Evolutionary conservation across 2,797 vertebrate genomes (phyloP).

Genomic region (Bradypodion pumilum): DNA sequence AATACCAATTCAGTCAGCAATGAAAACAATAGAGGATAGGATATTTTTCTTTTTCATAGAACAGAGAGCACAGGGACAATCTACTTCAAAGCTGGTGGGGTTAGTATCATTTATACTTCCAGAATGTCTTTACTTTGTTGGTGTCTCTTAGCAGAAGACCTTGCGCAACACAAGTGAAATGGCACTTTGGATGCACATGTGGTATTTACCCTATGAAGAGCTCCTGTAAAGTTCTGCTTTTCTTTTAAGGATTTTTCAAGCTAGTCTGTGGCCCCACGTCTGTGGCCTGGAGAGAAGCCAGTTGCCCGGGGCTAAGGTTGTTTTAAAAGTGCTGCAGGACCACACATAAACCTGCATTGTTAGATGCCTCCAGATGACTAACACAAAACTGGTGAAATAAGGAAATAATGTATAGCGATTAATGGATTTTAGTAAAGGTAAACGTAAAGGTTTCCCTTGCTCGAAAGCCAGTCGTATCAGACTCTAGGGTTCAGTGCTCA

Average conservation of each 20-base stretch:
- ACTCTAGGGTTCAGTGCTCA: too few species aligned
- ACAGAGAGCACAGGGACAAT: neutral
- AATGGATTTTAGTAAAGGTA: too few species aligned
- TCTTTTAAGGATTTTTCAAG: neutral
- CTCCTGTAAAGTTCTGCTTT: neutral
- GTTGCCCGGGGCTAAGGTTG: too few species aligned
- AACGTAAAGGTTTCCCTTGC: too few species aligned
- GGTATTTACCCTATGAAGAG: neutral
- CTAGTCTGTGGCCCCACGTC: too few species aligned
- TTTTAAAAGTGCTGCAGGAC: too few species aligned
- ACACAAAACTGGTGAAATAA: too few species aligned
- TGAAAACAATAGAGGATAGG: neutral
- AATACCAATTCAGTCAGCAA: neutral
- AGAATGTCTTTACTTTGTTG: neutral
- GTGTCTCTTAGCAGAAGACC: neutral
- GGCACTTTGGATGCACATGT: neutral
- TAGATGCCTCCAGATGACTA: too few species aligned
- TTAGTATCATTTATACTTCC: neutral
- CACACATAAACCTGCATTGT: too few species aligned
- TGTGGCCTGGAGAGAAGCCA: neutral
- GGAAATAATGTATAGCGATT: too few species aligned
- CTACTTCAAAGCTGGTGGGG: neutral
- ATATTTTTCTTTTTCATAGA: neutral
- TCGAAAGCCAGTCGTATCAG: too few species aligned
- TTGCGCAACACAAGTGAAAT: neutral